Percentiles rank a stretch among this genome's conserved stretches.
phyloP scores from a whole-genome alignment of 2,797 vertebrate genomes.

The Loris lydekkerianus region DNA sequence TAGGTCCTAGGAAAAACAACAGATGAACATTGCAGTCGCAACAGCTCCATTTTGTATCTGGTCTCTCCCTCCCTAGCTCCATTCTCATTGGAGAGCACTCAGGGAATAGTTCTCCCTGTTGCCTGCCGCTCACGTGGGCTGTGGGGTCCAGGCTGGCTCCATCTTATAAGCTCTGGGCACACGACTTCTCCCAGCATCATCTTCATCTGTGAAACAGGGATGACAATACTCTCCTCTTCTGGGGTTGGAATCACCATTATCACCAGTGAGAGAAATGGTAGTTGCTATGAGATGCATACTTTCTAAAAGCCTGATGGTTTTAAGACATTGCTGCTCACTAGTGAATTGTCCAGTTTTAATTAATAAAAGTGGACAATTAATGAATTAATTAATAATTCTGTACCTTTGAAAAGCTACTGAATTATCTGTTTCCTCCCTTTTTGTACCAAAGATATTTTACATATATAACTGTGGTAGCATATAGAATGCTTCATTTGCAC shows the following conservation, averaged over 20 bases:
- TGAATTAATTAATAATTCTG: background rate
- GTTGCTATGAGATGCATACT: background rate
- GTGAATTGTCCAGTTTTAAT: background rate
- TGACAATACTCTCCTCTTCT: background rate
- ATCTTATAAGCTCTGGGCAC: background rate
- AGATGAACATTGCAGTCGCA: background rate
- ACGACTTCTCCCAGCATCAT: background rate
- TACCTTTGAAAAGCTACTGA: background rate
- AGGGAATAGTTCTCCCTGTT: background rate
- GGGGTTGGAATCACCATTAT: background rate
- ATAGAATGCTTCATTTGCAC: background rate
- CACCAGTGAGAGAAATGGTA: background rate
- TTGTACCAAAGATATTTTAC: background rate
- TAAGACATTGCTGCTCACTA: background rate
- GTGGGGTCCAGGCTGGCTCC: background rate
- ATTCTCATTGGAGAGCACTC: too few relatives aligned
- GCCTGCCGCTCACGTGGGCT: background rate
- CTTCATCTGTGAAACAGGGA: background rate
- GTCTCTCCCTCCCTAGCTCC: too few relatives aligned
- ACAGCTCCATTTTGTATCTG: background rate
- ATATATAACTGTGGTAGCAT: background rate
- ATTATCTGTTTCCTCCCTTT: background rate
- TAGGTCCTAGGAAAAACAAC: background rate
- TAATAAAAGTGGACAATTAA: background rate
- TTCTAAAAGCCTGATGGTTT: constrained; percentile 16